A percentile compares a stretch with the other conserved stretches of the same genome.
These are phyloP conservation scores for Gymnoscopelus braueri DNA, from an alignment of 2,797 vertebrate genomes.

Conservation along the genomic window DNA sequence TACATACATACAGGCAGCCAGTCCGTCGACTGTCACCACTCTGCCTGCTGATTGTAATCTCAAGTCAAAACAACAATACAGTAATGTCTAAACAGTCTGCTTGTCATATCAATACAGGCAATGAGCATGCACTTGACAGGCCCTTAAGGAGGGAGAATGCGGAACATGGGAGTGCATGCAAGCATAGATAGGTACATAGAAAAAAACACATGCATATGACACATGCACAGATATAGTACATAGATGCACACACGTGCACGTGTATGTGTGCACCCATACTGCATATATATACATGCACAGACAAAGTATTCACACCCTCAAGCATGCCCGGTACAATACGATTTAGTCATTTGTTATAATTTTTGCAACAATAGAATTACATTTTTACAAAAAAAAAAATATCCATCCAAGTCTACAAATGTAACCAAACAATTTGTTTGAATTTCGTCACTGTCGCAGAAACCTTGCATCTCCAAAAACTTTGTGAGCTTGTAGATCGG, in stretches of 20 bases:
- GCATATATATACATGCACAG: background rate
- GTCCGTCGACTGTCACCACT: constrained; percentile 55
- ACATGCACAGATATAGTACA: constrained; percentile 9
- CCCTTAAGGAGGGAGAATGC: constrained; percentile 45
- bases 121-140: constrained; percentile 64
- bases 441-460: too few relatives aligned
- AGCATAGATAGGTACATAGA: constrained; percentile 18
- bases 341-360: too few relatives aligned
- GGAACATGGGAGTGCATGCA: constrained; percentile 26
- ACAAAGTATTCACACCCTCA: constrained; percentile 44
- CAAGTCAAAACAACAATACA: constrained; percentile 73
- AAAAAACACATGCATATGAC: constrained; percentile 16
- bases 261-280: background rate
- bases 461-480: too few relatives aligned
- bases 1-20: constrained; percentile 9
- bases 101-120: constrained; percentile 61
- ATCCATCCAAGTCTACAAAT: too few relatives aligned
- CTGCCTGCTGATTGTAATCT: constrained; percentile 69
- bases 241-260: background rate
- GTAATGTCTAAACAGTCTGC: constrained; percentile 65
- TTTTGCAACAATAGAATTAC: too few relatives aligned
- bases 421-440: too few relatives aligned
- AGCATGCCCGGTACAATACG: background rate
- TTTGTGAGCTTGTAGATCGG: too few relatives aligned
- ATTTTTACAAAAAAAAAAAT: too few relatives aligned